Evolutionary conservation across 2,888 invertebrate species (phyloP).

Genomic region (Sesia apiformis): DNA sequence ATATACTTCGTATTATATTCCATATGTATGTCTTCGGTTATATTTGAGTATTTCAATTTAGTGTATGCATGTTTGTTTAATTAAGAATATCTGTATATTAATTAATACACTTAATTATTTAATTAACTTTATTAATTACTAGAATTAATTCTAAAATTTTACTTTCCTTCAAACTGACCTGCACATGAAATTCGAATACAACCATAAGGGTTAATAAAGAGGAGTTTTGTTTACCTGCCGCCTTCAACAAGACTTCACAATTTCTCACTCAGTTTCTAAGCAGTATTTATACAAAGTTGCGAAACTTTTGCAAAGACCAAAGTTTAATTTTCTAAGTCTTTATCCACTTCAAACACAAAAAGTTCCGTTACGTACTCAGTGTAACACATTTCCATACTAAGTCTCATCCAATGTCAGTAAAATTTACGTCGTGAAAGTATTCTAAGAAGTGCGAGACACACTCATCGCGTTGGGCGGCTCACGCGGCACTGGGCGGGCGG

Average conservation of each 20-base stretch:
- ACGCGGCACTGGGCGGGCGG: conserved; percentile 65
- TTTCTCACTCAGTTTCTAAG: not conserved
- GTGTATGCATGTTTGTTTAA: too few species aligned
- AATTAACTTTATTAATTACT: too few species aligned
- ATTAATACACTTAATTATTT: too few species aligned
- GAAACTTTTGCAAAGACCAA: not conserved
- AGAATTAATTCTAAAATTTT: too few species aligned
- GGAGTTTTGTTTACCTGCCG: not conserved
- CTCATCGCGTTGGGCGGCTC: conserved; percentile 45
- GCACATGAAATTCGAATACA: too few species aligned
- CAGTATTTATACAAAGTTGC: not conserved
- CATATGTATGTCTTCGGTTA: too few species aligned
- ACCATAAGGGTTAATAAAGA: not conserved
- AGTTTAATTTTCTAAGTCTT: not conserved
- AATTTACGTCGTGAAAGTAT: conserved; percentile 27
- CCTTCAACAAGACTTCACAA: not conserved
- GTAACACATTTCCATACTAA: not conserved
- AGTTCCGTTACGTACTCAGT: not conserved
- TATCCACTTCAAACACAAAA: not conserved
- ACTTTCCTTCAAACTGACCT: too few species aligned
- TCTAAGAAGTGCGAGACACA: conserved; percentile 27
- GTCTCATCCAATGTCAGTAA: conserved; percentile 16
- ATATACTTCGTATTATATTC: too few species aligned
- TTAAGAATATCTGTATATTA: too few species aligned
- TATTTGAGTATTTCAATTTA: too few species aligned